Evolutionary conservation across 2,113 vertebrate species (phyloP).

Genomic region (Hippocampus comes): DNA sequence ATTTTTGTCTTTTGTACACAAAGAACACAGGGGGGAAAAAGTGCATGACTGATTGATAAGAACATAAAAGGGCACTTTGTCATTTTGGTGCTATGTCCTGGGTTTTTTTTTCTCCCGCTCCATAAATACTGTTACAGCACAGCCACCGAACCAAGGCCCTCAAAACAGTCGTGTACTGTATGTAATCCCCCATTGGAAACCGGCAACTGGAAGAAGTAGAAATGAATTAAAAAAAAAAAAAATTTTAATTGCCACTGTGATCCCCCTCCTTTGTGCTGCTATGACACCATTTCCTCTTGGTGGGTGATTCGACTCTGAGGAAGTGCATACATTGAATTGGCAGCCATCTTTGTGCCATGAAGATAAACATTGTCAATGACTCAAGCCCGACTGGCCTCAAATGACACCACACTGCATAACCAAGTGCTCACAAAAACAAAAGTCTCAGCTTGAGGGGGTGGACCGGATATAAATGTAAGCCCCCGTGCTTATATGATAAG

Average conservation of each 20-base stretch:
- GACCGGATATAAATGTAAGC: slow-evolving; percentile 20
- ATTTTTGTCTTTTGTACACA: slow-evolving; percentile 31
- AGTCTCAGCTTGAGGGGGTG: slow-evolving; percentile 31
- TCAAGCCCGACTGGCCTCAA: slow-evolving; percentile 13
- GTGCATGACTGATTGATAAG: slow-evolving; percentile 61
- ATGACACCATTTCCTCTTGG: not conserved
- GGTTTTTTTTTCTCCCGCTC: slow-evolving; percentile 8
- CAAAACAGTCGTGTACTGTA: slow-evolving; percentile 34
- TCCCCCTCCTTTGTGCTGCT: slow-evolving; percentile 2
- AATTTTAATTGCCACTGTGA: not conserved
- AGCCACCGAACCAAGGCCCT: slow-evolving; percentile 51
- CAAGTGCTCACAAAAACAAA: slow-evolving; percentile 20
- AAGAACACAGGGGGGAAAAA: slow-evolving; percentile 42
- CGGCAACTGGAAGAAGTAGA: slow-evolving; percentile 33
- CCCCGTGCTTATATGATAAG: slow-evolving; percentile 20
- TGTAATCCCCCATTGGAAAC: slow-evolving; percentile 47
- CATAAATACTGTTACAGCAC: slow-evolving; percentile 69
- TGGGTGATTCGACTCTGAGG: not conserved
- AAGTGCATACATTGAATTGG: not conserved
- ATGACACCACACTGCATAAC: slow-evolving; percentile 45
- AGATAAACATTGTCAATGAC: slow-evolving; percentile 25
- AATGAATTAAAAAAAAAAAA: not conserved
- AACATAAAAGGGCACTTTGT: slow-evolving; percentile 70
- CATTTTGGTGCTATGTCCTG: slow-evolving; percentile 62
- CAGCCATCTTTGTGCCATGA: slow-evolving; percentile 22